Base-by-base conservation (phyloP, 2,797 vertebrate genomes). In the Tarsius wallacei region DNA sequence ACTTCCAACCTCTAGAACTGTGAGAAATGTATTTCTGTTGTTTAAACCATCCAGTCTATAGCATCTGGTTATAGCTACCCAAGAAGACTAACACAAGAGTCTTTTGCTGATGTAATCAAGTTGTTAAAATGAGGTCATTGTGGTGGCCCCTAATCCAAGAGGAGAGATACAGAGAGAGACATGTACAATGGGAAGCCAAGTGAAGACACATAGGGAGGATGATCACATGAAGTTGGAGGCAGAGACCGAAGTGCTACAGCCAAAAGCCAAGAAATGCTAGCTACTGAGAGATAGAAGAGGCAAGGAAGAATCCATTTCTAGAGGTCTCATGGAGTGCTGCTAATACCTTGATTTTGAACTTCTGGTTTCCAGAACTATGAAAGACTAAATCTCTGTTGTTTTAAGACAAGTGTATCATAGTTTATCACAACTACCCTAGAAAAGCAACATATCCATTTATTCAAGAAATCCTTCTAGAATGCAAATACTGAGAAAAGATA, bases 171-270 rank as follows among this genome's bases (percentile, higher is more conserved):
- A 16, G 7, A 71, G 21, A 63, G 9, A 71, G 68, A 24, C 0
- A 11, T 14, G 11, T 28, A 26, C 15, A n/a, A 55, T 22, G 12
- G 28, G 31, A 17, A 14, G 33, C 2, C 0, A 49, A 49, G 36
- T 2, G 10, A 15, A 70, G 26, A n/a, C 24, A 16, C 63, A 61
- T 19, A 31, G 57, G 13, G 26, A 61, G 49, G 5, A 0, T 8
- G 16, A 36, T 7, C 21, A 19, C 0, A 14, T 26, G 55, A 51
- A 26, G 15, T 14, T 0, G 0, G 33, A 81, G 31, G 16, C 17
- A 17, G 55, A 70, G n/a, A n/a, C 8, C 2, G 3, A 51, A 51
- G 71, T 5, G n/a, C 36, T 17, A 24, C 4, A 16, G 19, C 19
- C 81, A 28, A 7, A 33, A 14, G 19, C 17, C 59, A 28, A 31